Evolutionary conservation across 2,797 vertebrate genomes (phyloP).

Genomic region (Erpetoichthys calabaricus): DNA sequence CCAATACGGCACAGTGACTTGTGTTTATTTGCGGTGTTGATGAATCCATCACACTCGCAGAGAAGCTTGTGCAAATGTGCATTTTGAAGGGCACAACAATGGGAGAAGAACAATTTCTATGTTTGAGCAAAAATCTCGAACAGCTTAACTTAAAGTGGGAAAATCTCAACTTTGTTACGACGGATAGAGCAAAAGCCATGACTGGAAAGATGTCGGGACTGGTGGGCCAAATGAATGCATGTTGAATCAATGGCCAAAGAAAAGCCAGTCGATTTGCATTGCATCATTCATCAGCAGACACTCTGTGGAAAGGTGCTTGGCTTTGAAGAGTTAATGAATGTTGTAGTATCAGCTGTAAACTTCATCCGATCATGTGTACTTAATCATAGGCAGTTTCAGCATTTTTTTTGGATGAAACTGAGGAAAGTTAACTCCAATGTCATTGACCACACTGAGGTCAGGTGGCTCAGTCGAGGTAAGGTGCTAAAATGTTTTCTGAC

Average conservation of each 20-base stretch:
- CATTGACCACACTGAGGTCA: not conserved
- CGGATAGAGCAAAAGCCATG: not conserved
- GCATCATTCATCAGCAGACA: constrained; percentile 5
- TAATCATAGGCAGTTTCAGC: not conserved
- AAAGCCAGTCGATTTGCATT: constrained; percentile 4
- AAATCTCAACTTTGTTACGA: not conserved
- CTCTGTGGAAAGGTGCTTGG: constrained; percentile 8
- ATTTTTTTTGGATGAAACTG: no score
- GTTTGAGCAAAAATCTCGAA: not conserved
- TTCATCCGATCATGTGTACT: constrained; percentile 1
- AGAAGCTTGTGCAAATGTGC: not conserved
- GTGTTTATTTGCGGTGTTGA: not conserved
- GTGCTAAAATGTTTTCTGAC: not conserved
- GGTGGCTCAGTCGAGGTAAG: not conserved
- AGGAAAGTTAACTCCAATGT: not conserved
- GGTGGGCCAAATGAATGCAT: constrained; percentile 8
- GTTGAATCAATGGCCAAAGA: constrained; percentile 5
- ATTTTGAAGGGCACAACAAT: not conserved
- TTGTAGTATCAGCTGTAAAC: constrained; percentile 7
- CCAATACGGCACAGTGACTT: not conserved
- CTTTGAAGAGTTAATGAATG: constrained; percentile 9
- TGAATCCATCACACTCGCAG: not conserved
- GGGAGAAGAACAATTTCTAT: not conserved
- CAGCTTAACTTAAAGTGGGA: not conserved
- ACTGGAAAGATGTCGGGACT: not conserved